Conservation (phyloP, 2,888 invertebrate genomes). For the Leptinotarsa peninsularis region DNA sequence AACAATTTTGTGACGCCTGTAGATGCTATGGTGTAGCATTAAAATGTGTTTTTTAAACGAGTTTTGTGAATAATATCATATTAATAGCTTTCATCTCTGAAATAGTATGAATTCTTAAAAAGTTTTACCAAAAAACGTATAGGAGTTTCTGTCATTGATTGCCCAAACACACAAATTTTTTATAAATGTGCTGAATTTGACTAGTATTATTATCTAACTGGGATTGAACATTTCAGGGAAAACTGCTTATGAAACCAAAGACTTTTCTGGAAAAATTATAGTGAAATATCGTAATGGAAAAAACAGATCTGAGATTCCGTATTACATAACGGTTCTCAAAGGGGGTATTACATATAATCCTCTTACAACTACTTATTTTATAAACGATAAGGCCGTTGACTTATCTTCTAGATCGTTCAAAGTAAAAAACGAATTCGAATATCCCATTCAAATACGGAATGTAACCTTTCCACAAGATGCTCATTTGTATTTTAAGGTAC, state of each 20-base stretch:
- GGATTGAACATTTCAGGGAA: constrained; percentile 66
- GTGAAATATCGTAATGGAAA: constrained; percentile 68
- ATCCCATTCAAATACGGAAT: constrained; percentile 80
- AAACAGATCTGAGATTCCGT: constrained; percentile 73
- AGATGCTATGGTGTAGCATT: too few relatives aligned
- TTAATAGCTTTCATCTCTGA: too few relatives aligned
- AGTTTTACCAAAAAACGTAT: background rate
- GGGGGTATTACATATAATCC: constrained; percentile 72
- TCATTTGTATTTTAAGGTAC: constrained; percentile 55
- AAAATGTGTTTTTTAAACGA: too few relatives aligned
- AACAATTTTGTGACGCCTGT: too few relatives aligned
- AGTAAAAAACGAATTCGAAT: constrained; percentile 79
- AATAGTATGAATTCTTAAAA: too few relatives aligned
- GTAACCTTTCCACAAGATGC: constrained; percentile 75
- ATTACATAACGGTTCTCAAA: constrained; percentile 71
- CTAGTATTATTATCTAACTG: background rate
- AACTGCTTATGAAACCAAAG: constrained; percentile 68
- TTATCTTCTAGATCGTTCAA: constrained; percentile 67
- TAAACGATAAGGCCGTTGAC: constrained; percentile 59
- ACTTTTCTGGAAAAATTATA: constrained; percentile 71
- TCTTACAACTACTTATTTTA: constrained; percentile 68
- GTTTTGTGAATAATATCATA: too few relatives aligned
- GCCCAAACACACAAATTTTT: too few relatives aligned
- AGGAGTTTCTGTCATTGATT: background rate
- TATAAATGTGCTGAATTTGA: too few relatives aligned